Percentiles rank a stretch among this genome's conserved stretches.
Conservation (phyloP, 2,888 invertebrate genomes). For the Xestobium rufovillosum region DNA sequence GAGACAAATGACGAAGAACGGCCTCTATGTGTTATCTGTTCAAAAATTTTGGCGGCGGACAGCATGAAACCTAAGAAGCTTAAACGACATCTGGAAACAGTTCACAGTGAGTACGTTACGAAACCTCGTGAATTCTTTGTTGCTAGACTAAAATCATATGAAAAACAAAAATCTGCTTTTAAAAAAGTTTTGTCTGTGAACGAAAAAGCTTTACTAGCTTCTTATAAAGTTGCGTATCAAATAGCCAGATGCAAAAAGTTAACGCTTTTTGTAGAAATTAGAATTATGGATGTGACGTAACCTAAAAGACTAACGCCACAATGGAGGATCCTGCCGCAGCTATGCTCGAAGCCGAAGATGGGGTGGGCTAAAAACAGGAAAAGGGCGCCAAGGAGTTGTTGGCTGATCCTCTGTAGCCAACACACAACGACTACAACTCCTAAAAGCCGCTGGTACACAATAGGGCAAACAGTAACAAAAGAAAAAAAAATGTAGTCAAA, state of each 20-base stretch:
- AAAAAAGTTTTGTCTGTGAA: constrained; percentile 15
- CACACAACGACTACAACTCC: no score
- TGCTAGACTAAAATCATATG: constrained; percentile 15
- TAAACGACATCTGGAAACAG: constrained; percentile 17
- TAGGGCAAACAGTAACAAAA: no score
- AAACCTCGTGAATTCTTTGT: constrained; percentile 19
- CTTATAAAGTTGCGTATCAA: constrained; percentile 17
- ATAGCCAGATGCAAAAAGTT: constrained; percentile 18
- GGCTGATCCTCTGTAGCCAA: no score
- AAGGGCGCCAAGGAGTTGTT: no score
- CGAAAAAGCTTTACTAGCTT: constrained; percentile 15
- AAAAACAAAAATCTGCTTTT: constrained; percentile 14
- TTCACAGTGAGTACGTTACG: constrained; percentile 17
- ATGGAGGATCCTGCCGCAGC: no score
- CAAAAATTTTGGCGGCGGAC: constrained; percentile 20
- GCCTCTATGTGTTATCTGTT: constrained; percentile 24
- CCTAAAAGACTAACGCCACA: no score
- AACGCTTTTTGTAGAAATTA: no score
- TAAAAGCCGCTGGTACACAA: no score
- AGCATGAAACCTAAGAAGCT: constrained; percentile 19
- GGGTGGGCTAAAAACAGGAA: no score
- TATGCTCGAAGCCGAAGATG: no score
- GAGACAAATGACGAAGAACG: constrained; percentile 16
- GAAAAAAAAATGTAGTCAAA: no score
- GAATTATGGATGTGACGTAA: no score